Percentiles rank a stretch among this genome's conserved stretches.
phyloP scores from a whole-genome alignment of 1,140 invertebrate genomes.

The Bombus superbus region DNA sequence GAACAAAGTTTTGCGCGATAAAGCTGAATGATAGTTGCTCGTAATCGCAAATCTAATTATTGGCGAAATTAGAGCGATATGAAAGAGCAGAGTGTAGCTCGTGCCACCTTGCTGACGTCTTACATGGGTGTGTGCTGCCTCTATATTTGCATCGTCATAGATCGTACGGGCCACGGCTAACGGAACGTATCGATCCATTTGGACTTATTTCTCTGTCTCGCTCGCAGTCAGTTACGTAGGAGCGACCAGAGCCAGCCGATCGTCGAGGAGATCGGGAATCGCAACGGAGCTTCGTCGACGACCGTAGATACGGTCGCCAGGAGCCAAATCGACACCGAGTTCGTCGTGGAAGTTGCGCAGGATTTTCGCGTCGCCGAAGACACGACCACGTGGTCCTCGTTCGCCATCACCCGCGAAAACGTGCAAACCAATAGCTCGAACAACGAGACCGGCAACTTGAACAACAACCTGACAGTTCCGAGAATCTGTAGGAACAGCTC shows the following conservation, averaged over 20 bases:
- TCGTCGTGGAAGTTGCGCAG: conserved; percentile 53
- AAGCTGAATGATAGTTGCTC: not conserved
- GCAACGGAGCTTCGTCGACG: conserved; percentile 64
- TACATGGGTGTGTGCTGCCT: conserved; percentile 54
- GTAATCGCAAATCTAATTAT: not conserved
- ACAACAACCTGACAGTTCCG: conserved; percentile 78
- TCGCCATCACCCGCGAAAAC: conserved; percentile 75
- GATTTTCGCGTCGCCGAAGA: conserved; percentile 77
- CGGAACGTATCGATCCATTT: conserved; percentile 63
- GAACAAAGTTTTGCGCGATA: not conserved
- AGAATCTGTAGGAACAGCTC: conserved; percentile 76
- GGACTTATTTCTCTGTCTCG: conserved; percentile 62
- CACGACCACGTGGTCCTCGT: conserved; percentile 78
- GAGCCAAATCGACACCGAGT: conserved; percentile 25
- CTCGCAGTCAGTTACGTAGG: conserved; percentile 73
- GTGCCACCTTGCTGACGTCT: conserved; percentile 25
- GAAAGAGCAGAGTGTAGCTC: not conserved
- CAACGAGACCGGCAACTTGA: conserved; percentile 76
- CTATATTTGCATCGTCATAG: conserved; percentile 55
- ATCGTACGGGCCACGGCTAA: conserved; percentile 36
- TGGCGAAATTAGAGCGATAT: not conserved
- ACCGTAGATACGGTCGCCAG: conserved; percentile 7
- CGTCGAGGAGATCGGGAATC: conserved; percentile 72
- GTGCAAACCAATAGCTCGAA: conserved; percentile 60
- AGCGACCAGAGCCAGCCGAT: conserved; percentile 57